Base-by-base conservation (phyloP, 1,140 invertebrate species). In the Palaemon carinicauda region DNA sequence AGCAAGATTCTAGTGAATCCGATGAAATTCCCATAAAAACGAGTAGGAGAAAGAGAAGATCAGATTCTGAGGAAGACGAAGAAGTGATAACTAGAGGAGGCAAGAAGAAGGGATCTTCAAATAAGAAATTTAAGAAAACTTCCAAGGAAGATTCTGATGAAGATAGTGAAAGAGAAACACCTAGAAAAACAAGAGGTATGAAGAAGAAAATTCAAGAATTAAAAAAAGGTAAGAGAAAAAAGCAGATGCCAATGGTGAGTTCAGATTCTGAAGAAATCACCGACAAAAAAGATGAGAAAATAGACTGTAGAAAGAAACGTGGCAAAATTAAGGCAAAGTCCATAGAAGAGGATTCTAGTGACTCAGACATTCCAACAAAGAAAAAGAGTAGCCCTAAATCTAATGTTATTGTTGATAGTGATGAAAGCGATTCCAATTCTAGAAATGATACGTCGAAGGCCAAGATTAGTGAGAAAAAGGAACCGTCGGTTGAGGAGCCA, bases 51-150 rank as follows among this genome's bases (percentile, higher is more conserved):
- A 86, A 86, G 80, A 74, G 78, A 75, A 79, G 41, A 24, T 71
- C 60, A 73, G 88, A 82, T 60, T 87, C 87, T 54, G 88, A 51
- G 83, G 86, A 84, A 52, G 87, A 88, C 21, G 75, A 75, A 50
- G 79, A 80, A 78, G 54, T 56, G 29, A 53, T 21, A 21, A 74
- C 88, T 33, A 82, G 84, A 54, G 81, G 79, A 69, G 84, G 85
- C 27, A 89, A 83, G 51, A 87, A 87, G 53, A 88, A 84, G 71
- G 83, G 75, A 77, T 14, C 24, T 5, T 53, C 51, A 5, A 56
- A 65, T n/a, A 87, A 54, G n/a, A 89, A 89, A 65, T 83, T 87
- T 54, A 89, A 89, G 50, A 85, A 85, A n/a, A 88, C 73, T 73
- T 29, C 41, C 51, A 21, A 89, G 86, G 84, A 90, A 73, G 69